A percentile compares a stretch with the other conserved stretches of the same genome.
phyloP scores from a whole-genome alignment of 2,888 invertebrate genomes.

The Dugesia japonica region DNA sequence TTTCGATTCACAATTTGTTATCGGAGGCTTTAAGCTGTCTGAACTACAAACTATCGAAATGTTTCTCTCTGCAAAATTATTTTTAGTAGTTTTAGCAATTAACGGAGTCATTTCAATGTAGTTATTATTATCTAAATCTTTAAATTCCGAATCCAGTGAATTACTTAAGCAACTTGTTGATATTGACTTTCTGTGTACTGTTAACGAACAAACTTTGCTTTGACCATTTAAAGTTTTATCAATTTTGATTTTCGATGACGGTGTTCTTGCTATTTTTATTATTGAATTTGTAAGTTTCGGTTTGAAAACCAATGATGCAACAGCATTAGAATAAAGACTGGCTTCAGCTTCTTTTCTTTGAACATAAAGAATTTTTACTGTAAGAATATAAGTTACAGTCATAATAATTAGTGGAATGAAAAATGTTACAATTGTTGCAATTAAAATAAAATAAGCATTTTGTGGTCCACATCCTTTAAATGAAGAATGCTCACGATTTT shows the following conservation, averaged over 20 bases:
- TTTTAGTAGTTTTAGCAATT: background rate
- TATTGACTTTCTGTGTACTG: background rate
- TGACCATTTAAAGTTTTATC: background rate
- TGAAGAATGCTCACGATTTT: constrained; percentile 25
- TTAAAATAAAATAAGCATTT: constrained; percentile 37
- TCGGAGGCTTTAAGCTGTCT: background rate
- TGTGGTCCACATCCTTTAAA: constrained; percentile 39
- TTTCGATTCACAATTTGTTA: background rate
- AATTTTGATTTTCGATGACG: background rate
- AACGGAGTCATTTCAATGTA: background rate
- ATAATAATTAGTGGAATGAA: constrained; percentile 39
- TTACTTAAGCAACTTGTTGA: background rate
- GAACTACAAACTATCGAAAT: background rate
- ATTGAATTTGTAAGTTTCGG: background rate
- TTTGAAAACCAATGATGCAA: constrained; percentile 13
- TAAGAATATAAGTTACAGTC: constrained; percentile 38
- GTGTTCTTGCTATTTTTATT: background rate
- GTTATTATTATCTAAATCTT: background rate
- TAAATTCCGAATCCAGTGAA: background rate
- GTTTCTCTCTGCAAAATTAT: background rate
- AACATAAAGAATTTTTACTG: constrained; percentile 37
- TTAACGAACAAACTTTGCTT: background rate
- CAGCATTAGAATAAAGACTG: constrained; percentile 22
- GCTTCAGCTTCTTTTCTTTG: constrained; percentile 33
- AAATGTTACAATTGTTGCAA: constrained; percentile 38